phyloP scores from a whole-genome alignment of 2,113 vertebrate genomes.

The Heterotis niloticus region DNA sequence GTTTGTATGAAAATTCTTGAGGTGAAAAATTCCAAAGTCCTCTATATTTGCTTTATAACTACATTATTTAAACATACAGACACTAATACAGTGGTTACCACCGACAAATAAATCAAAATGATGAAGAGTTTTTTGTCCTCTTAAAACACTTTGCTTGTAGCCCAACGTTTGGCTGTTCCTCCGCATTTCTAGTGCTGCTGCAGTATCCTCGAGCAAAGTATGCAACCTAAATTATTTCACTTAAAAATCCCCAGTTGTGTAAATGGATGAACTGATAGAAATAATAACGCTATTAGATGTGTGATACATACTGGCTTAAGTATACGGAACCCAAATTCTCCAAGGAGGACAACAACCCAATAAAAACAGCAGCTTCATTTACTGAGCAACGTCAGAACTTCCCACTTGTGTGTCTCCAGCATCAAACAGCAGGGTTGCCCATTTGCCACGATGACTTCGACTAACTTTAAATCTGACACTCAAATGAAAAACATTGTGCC shows the following conservation, averaged over 20 bases:
- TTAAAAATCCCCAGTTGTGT: neutral
- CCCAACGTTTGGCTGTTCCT: too few relatives aligned
- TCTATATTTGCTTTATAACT: too few relatives aligned
- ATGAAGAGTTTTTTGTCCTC: too few relatives aligned
- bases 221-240: neutral
- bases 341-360: constrained; percentile 10
- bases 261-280: neutral
- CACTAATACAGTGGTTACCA: too few relatives aligned
- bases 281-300: neutral
- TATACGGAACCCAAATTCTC: constrained; percentile 20
- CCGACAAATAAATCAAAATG: too few relatives aligned
- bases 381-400: constrained; percentile 5
- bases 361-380: constrained; percentile 8
- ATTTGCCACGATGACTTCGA: neutral
- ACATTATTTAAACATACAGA: too few relatives aligned
- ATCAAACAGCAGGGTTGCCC: neutral
- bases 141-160: too few relatives aligned
- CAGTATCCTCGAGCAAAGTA: too few relatives aligned
- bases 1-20: too few relatives aligned
- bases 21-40: too few relatives aligned
- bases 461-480: neutral
- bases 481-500: neutral
- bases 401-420: constrained; percentile 18
- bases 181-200: too few relatives aligned
- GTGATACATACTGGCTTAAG: neutral